These are phyloP conservation scores for Fringilla coelebs DNA, from an alignment of 2,797 vertebrate species.

Conservation along the genomic window DNA sequence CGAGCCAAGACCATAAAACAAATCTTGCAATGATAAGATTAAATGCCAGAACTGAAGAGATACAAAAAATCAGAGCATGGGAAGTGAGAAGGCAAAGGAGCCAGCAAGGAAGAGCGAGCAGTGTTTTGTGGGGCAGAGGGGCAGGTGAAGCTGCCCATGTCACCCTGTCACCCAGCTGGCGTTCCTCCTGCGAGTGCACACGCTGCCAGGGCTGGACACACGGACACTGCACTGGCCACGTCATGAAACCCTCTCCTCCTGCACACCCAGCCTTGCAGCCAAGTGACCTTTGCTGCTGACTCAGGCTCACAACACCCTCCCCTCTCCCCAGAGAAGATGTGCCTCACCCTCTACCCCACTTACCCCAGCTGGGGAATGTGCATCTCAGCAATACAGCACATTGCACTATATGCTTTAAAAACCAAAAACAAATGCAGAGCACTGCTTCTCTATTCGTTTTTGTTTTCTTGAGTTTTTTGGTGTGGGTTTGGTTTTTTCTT, in stretches of 20 bases:
- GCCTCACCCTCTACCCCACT: neutral
- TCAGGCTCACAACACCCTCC: neutral
- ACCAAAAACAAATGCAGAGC: accelerated
- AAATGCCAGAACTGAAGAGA: neutral
- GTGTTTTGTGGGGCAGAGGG: neutral
- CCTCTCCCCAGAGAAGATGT: neutral
- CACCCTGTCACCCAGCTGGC: neutral
- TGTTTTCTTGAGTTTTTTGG: neutral
- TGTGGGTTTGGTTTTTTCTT: neutral
- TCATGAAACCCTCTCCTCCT: neutral
- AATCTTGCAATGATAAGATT: neutral
- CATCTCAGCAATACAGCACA: neutral
- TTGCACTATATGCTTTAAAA: accelerated
- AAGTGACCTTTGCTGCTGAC: conserved; percentile 26
- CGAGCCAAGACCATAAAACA: neutral
- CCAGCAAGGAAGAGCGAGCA: neutral
- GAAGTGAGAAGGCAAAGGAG: neutral
- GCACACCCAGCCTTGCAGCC: neutral
- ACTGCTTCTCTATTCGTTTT: neutral
- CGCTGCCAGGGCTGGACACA: neutral
- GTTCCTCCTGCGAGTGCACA: neutral
- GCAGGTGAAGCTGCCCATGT: neutral
- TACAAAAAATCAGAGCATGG: neutral
- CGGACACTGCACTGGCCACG: neutral
- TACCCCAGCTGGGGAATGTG: neutral